Conservation (phyloP, 2,797 vertebrate species). For the Euphonia xanthogaster region DNA sequence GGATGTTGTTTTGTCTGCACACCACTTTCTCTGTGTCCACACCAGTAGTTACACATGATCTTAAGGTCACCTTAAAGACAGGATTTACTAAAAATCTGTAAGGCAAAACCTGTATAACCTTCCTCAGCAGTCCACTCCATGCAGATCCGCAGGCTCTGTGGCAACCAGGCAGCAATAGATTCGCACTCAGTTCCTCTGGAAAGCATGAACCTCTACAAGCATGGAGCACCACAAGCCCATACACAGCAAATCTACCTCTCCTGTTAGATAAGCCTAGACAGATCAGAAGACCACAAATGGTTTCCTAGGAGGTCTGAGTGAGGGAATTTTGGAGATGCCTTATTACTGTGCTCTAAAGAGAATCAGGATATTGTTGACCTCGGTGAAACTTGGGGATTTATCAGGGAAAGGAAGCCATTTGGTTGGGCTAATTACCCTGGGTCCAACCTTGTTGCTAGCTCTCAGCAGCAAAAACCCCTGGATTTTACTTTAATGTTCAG, state of each 20-base stretch:
- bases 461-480: fast-evolving
- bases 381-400: not conserved
- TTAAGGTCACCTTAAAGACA: not conserved
- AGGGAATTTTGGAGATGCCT: not conserved
- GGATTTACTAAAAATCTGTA: not conserved
- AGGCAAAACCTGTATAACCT: fast-evolving
- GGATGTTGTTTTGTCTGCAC: fast-evolving
- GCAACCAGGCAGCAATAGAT: not conserved
- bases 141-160: not conserved
- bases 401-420: not conserved
- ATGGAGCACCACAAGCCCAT: not conserved
- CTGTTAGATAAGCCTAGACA: not conserved
- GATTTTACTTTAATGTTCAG: not conserved
- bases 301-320: not conserved
- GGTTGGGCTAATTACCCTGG: not conserved
- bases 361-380: not conserved
- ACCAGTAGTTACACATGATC: not conserved
- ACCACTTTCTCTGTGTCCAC: not conserved
- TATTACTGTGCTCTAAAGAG: not conserved
- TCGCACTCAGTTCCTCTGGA: not conserved
- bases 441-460: not conserved
- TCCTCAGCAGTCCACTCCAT: not conserved
- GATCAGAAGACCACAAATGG: not conserved
- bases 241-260: not conserved
- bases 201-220: fast-evolving